phyloP scores from a whole-genome alignment of 2,113 vertebrate genomes.

The Willisornis vidua region DNA sequence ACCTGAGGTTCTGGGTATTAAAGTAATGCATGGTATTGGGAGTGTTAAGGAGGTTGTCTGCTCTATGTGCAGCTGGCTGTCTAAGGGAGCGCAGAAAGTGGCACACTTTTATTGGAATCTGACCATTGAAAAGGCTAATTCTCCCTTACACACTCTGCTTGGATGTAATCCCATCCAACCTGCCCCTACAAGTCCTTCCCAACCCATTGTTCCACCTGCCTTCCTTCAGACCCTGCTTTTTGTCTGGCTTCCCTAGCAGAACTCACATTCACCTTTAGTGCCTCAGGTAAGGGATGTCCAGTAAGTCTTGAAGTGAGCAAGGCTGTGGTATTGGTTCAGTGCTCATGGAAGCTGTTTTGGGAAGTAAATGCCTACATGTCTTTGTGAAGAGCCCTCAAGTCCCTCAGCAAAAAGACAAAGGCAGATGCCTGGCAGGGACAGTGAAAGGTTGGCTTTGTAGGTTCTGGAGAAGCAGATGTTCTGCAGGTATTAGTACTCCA shows the following conservation, averaged over 20 bases:
- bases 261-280: not conserved
- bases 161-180: not conserved
- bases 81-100: not conserved
- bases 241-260: not conserved
- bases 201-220: not conserved
- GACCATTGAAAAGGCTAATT: not conserved
- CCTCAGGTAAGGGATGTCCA: not conserved
- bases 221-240: not conserved
- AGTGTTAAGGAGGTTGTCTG: not conserved
- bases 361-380: not conserved
- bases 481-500: not conserved
- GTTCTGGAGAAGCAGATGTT: not conserved
- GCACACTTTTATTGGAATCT: not conserved
- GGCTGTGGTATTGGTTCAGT: not conserved
- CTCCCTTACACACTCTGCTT: not conserved
- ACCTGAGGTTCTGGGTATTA: not conserved
- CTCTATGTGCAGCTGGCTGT: not conserved
- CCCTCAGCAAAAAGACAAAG: not conserved
- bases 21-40: not conserved
- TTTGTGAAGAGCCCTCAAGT: not conserved
- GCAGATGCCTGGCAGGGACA: not conserved
- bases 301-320: not conserved
- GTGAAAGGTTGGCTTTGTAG: not conserved
- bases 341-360: not conserved
- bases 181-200: not conserved